phyloP scores from a whole-genome alignment of 2,797 vertebrate species.

The Chelidonichthys spinosus region DNA sequence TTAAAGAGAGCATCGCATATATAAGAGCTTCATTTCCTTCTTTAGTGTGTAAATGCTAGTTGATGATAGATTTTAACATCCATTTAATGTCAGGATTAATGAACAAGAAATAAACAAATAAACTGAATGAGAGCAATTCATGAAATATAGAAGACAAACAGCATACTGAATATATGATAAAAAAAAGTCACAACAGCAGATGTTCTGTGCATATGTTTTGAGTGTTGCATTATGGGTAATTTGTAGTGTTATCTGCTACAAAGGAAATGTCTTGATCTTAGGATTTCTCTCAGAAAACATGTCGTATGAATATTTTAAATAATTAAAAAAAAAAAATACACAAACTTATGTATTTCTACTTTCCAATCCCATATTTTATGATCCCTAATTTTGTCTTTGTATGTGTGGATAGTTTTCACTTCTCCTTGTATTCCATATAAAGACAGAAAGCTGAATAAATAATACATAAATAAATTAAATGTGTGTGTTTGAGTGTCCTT shows the following conservation, averaged over 20 bases:
- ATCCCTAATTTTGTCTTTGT: no score
- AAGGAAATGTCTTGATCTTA: not conserved
- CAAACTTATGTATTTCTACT: no score
- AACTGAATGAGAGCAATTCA: not conserved
- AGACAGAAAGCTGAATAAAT: not conserved
- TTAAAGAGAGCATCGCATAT: not conserved
- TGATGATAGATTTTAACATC: not conserved
- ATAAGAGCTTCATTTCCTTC: not conserved
- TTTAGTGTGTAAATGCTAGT: not conserved
- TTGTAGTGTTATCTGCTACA: not conserved
- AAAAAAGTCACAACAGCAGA: no score
- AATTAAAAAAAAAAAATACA: no score
- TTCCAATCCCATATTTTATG: no score
- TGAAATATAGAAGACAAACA: not conserved
- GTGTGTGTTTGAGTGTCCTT: slow-evolving; percentile 47
- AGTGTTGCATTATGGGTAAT: not conserved
- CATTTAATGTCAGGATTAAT: not conserved
- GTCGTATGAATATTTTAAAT: not conserved
- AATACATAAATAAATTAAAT: not conserved
- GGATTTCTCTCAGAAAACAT: not conserved
- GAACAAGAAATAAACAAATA: not conserved
- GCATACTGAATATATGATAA: no score
- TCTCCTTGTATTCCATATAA: not conserved
- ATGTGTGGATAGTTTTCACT: not conserved
- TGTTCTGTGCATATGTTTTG: not conserved